A percentile compares a stretch with the other conserved stretches of the same genome.
Conservation (phyloP, 2,113 vertebrate genomes). For the Pogona vitticeps region DNA sequence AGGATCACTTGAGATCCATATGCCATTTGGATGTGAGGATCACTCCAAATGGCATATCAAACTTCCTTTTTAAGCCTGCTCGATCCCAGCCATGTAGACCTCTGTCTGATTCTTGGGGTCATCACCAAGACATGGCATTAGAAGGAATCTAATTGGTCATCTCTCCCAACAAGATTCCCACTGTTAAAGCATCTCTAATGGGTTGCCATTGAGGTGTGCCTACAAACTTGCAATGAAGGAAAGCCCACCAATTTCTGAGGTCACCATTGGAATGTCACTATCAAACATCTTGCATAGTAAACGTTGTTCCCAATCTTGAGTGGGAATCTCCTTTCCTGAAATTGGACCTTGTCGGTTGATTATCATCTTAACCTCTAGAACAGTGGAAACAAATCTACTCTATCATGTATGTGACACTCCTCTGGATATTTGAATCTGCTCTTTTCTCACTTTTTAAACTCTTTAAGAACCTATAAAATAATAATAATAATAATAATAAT, state of each 20-base stretch:
- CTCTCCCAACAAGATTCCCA: neutral
- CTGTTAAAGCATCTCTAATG: neutral
- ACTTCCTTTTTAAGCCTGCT: too few relatives aligned
- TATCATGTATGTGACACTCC: neutral
- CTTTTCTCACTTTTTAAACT: neutral
- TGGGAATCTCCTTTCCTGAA: neutral
- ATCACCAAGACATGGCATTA: too few relatives aligned
- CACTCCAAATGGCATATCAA: too few relatives aligned
- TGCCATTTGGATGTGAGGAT: too few relatives aligned
- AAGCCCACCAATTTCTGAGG: neutral
- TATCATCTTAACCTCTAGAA: neutral
- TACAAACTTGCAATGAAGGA: neutral
- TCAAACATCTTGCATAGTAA: neutral
- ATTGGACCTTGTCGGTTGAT: neutral
- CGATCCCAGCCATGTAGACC: too few relatives aligned
- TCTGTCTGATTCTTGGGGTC: too few relatives aligned
- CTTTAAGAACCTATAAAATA: neutral
- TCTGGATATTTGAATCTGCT: neutral
- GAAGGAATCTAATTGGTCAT: too few relatives aligned
- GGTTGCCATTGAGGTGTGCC: neutral
- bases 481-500: too few relatives aligned
- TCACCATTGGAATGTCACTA: neutral
- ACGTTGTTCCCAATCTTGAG: neutral
- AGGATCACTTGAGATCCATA: too few relatives aligned
- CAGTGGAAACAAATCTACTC: neutral